Evolutionary conservation across 2,797 vertebrate genomes (phyloP).

Genomic region (Hoplostethus atlanticus): DNA sequence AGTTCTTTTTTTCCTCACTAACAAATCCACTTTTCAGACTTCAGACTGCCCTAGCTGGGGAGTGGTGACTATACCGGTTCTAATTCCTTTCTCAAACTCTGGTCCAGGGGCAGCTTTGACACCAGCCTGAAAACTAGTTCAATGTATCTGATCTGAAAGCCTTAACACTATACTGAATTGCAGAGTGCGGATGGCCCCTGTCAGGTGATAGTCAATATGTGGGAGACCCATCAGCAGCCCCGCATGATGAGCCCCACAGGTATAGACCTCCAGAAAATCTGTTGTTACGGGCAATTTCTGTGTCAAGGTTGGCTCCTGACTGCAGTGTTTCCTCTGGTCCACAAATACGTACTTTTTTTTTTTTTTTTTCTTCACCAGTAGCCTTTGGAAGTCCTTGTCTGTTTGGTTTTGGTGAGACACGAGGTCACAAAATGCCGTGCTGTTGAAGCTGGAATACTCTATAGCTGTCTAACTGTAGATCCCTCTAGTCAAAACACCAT

Average conservation of each 20-base stretch:
- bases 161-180: slow-evolving; percentile 85
- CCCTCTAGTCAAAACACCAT: slow-evolving; percentile 27
- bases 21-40: slow-evolving; percentile 83
- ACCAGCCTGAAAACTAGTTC: slow-evolving; percentile 46
- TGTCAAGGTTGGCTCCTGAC: background rate
- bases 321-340: slow-evolving; percentile 36
- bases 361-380: background rate
- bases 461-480: slow-evolving; percentile 10
- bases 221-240: slow-evolving; percentile 99
- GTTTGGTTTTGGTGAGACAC: slow-evolving; percentile 7
- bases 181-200: slow-evolving; percentile 95
- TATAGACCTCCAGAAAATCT: slow-evolving; percentile 82
- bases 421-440: background rate
- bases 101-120: slow-evolving; percentile 46
- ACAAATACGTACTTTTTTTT: background rate
- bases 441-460: slow-evolving; percentile 25
- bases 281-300: background rate
- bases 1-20: slow-evolving; percentile 59
- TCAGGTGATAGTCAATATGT: slow-evolving; percentile 98
- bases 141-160: slow-evolving; percentile 70
- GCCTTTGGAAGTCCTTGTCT: background rate
- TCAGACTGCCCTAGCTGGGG: slow-evolving; percentile 64
- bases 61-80: slow-evolving; percentile 75
- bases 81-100: slow-evolving; percentile 68
- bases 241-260: slow-evolving; percentile 98